phyloP scores from a whole-genome alignment of 2,113 vertebrate species.

The Corythornis vintsioides region DNA sequence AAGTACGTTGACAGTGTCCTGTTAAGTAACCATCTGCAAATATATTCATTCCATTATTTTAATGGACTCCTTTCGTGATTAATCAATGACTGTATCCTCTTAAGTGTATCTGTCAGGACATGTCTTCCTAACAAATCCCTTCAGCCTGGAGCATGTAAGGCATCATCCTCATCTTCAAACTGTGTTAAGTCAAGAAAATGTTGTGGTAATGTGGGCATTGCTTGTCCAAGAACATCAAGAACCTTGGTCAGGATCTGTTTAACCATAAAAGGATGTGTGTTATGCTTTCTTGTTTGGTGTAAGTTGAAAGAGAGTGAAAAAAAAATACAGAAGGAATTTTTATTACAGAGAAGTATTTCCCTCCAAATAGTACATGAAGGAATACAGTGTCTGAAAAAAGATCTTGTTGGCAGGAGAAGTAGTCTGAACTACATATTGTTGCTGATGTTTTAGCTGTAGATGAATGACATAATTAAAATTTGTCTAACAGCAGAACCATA shows the following conservation, averaged over 20 bases:
- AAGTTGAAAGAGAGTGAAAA: slow-evolving; percentile 73
- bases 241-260: slow-evolving; percentile 70
- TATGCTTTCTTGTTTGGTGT: slow-evolving; percentile 77
- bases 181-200: slow-evolving; percentile 63
- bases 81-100: slow-evolving; percentile 66
- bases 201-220: slow-evolving; percentile 62
- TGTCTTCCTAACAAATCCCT: slow-evolving; percentile 55
- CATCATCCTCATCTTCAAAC: slow-evolving; percentile 66
- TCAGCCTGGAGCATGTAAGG: slow-evolving; percentile 42
- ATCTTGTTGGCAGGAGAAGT: slow-evolving; percentile 24
- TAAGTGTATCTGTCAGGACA: slow-evolving; percentile 57
- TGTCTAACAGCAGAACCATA: not conserved
- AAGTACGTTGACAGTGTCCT: slow-evolving; percentile 47
- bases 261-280: slow-evolving; percentile 78
- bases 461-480: not conserved
- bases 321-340: slow-evolving; percentile 77
- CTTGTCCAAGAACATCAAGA: slow-evolving; percentile 77
- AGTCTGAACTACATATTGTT: not conserved
- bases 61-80: slow-evolving; percentile 55
- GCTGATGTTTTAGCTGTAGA: not conserved
- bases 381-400: slow-evolving; percentile 64
- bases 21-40: slow-evolving; percentile 47
- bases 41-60: slow-evolving; percentile 58
- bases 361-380: slow-evolving; percentile 71
- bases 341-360: slow-evolving; percentile 77